Evolutionary conservation across 2,113 vertebrate genomes (phyloP).

Genomic region (Crotophaga sulcirostris): DNA sequence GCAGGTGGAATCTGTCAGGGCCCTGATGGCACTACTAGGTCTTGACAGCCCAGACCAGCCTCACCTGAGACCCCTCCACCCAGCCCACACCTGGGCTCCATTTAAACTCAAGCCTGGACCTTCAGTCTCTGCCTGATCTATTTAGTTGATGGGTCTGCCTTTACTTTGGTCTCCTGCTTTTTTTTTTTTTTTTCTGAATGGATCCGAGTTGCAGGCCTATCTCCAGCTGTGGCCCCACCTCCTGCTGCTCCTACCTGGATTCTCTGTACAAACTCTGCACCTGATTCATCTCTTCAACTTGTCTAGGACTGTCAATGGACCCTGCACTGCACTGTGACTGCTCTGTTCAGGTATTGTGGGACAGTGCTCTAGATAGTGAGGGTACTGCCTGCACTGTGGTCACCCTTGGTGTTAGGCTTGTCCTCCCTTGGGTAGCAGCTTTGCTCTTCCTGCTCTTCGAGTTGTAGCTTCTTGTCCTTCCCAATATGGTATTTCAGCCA

Average conservation of each 20-base stretch:
- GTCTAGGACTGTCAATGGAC: fast-evolving
- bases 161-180: neutral
- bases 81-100: neutral
- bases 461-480: neutral
- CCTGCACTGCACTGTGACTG: neutral
- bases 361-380: neutral
- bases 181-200: neutral
- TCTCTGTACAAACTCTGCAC: neutral
- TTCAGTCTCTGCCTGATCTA: neutral
- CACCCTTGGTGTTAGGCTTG: neutral
- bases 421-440: neutral
- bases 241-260: neutral
- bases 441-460: neutral
- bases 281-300: neutral
- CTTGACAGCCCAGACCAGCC: neutral
- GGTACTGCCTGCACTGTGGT: fast-evolving
- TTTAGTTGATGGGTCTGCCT: fast-evolving
- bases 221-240: neutral
- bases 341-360: neutral
- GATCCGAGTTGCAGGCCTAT: fast-evolving
- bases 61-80: neutral
- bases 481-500: neutral
- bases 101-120: neutral
- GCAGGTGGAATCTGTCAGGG: neutral
- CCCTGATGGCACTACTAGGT: neutral